Evolutionary conservation across 2,888 invertebrate species (phyloP).

Genomic region (Nomada ruficornis): DNA sequence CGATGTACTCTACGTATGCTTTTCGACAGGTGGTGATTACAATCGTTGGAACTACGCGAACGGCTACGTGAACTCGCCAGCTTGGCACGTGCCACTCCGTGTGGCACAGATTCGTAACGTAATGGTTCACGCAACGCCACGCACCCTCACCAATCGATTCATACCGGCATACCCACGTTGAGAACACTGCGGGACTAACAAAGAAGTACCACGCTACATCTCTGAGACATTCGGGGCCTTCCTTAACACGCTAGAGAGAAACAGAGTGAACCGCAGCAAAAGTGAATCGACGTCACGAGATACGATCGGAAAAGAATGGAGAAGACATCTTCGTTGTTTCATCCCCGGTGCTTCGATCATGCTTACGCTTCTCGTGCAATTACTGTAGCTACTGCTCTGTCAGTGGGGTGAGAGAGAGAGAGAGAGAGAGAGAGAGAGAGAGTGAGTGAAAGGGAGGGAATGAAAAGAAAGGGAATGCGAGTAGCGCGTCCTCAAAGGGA

Average conservation of each 20-base stretch:
- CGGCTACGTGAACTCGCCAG: conserved; percentile 84
- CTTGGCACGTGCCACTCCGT: conserved; percentile 83
- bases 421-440: neutral
- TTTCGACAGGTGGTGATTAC: conserved; percentile 84
- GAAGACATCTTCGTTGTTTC: conserved; percentile 24
- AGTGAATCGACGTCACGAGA: conserved; percentile 9
- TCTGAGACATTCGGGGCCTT: conserved; percentile 49
- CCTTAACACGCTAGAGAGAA: conserved; percentile 38
- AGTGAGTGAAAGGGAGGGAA: too few species aligned
- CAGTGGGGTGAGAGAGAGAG: neutral
- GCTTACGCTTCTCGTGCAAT: conserved; percentile 18
- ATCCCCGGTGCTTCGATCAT: conserved; percentile 31
- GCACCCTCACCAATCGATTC: conserved; percentile 84
- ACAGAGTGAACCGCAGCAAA: conserved; percentile 10
- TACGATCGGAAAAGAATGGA: conserved; percentile 2
- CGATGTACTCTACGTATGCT: conserved; percentile 72
- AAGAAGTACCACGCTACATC: conserved; percentile 70
- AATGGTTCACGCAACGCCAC: conserved; percentile 84
- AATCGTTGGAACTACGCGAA: conserved; percentile 84
- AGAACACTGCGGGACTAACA: conserved; percentile 55
- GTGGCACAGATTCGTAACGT: conserved; percentile 84
- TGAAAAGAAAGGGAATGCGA: conserved; percentile 5
- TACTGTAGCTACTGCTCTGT: neutral
- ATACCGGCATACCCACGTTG: conserved; percentile 79
- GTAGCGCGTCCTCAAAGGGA: neutral